phyloP scores from a whole-genome alignment of 2,113 vertebrate genomes.

The Chiloscyllium plagiosum region DNA sequence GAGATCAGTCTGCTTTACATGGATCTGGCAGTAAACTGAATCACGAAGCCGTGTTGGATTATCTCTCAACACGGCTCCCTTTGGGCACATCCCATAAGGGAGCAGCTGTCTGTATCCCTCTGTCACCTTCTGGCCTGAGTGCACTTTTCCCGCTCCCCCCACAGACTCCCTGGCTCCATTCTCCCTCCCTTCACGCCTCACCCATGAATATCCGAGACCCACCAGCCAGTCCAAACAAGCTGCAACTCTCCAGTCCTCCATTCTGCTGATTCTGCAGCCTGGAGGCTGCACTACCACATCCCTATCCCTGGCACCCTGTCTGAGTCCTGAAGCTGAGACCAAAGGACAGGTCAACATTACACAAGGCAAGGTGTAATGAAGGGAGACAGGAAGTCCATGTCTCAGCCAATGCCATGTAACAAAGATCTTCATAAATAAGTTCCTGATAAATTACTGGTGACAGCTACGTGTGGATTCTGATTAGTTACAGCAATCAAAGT shows the following conservation, averaged over 20 bases:
- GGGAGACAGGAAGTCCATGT: neutral
- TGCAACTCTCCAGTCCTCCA: neutral
- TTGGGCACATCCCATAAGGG: neutral
- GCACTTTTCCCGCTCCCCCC: neutral
- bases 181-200: neutral
- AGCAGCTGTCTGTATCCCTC: neutral
- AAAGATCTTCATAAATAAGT: neutral
- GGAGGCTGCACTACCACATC: neutral
- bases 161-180: neutral
- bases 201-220: neutral
- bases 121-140: neutral
- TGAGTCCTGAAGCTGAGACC: neutral
- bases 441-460: neutral
- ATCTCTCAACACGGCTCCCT: neutral
- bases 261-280: neutral
- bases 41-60: neutral
- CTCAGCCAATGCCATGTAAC: neutral
- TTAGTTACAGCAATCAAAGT: neutral
- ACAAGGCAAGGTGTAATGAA: neutral
- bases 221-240: neutral
- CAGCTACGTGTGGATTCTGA: neutral
- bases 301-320: neutral
- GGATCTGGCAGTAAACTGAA: no score
- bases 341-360: neutral
- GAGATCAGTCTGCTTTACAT: no score